These are phyloP conservation scores for Lichenostomus cassidix DNA, from an alignment of 2,113 vertebrate genomes.

Conservation along the genomic window DNA sequence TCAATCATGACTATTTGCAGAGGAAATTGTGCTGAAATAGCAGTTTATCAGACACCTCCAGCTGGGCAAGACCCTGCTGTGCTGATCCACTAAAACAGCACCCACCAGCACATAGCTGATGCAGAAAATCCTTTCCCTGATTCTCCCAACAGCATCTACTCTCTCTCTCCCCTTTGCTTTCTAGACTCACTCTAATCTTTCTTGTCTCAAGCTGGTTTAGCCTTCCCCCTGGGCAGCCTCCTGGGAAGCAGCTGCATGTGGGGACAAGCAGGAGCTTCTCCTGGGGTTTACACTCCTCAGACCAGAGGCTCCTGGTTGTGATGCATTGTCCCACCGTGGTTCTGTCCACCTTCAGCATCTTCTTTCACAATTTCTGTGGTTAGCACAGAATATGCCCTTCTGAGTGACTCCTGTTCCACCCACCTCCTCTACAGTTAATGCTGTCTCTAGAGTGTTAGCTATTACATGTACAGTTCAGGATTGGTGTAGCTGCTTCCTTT, in stretches of 20 bases:
- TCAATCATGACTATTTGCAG: conserved; percentile 2
- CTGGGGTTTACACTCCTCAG: rapidly evolving
- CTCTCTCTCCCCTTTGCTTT: neutral
- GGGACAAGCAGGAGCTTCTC: neutral
- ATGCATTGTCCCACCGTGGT: rapidly evolving
- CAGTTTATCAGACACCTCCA: neutral
- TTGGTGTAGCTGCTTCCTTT: neutral
- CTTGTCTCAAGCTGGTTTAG: neutral
- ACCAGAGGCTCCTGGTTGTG: neutral
- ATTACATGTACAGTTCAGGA: neutral
- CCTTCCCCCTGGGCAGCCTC: neutral
- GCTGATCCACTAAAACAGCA: neutral
- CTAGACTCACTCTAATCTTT: neutral
- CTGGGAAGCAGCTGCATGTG: neutral
- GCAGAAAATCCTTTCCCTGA: neutral
- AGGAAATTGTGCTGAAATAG: conserved; percentile 27
- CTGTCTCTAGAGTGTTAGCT: rapidly evolving
- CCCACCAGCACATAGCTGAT: neutral
- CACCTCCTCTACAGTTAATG: neutral
- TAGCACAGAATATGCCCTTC: neutral
- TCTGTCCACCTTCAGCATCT: neutral
- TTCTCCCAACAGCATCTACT: neutral
- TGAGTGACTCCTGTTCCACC: neutral
- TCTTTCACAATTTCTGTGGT: neutral
- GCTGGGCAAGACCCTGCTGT: neutral